Evolutionary conservation across 2,797 vertebrate genomes (phyloP).

Genomic region (Dallia pectoralis): DNA sequence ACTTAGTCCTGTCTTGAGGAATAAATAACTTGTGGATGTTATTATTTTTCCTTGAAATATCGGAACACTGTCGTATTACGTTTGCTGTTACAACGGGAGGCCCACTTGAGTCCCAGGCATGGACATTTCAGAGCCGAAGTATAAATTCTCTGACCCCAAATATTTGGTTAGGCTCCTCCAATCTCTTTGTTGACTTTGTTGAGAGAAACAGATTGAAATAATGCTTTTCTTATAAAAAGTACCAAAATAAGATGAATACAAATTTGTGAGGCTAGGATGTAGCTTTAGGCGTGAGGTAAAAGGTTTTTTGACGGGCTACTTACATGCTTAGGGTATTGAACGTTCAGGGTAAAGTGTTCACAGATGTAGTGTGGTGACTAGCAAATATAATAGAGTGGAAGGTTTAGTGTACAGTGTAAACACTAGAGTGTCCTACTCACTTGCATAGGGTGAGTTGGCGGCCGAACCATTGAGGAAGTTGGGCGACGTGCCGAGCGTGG

Average conservation of each 20-base stretch:
- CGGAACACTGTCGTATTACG: no score
- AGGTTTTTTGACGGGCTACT: not conserved
- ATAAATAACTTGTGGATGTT: no score
- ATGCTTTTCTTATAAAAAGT: no score
- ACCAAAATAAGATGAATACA: not conserved
- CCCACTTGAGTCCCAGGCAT: no score
- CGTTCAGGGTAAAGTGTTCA: not conserved
- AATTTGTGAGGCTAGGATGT: not conserved
- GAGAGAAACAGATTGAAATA: no score
- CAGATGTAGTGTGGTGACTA: not conserved
- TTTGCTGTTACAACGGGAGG: no score
- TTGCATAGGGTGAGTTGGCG: slow-evolving; percentile 97
- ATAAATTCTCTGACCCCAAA: no score
- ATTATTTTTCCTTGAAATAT: no score
- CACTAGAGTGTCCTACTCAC: slow-evolving; percentile 77
- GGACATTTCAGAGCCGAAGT: no score
- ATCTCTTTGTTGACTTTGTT: no score
- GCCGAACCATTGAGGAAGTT: slow-evolving; percentile 97
- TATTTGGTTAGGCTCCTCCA: no score
- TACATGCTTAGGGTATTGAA: not conserved
- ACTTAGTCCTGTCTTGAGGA: no score
- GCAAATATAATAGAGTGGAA: not conserved
- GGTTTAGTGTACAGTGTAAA: not conserved
- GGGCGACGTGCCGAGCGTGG: slow-evolving; percentile 92
- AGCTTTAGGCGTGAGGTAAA: not conserved